Evolutionary conservation across 1,140 invertebrate species (phyloP).

Genomic region (Lucilia sericata): DNA sequence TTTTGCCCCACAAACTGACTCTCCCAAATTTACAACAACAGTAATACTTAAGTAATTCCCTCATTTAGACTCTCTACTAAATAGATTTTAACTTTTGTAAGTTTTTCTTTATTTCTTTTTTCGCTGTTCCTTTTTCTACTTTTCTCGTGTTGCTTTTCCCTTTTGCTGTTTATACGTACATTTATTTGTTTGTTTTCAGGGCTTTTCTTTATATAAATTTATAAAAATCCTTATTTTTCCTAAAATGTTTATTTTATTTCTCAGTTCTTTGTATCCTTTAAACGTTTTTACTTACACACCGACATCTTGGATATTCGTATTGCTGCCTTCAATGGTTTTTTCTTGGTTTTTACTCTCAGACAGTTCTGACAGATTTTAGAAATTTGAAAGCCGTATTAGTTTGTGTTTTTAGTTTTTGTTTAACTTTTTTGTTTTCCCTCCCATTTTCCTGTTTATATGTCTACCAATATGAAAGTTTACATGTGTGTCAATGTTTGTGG

Average conservation of each 20-base stretch:
- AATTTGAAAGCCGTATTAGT: conserved; percentile 18
- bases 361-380: conserved; percentile 27
- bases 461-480: neutral
- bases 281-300: neutral
- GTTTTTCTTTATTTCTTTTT: neutral
- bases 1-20: too few relatives aligned
- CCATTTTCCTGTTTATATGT: neutral
- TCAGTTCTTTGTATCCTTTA: neutral
- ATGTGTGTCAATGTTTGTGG: neutral
- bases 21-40: too few relatives aligned
- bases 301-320: neutral
- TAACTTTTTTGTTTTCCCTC: neutral
- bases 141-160: neutral
- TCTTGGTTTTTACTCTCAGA: conserved; percentile 1
- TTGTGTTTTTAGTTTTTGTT: neutral
- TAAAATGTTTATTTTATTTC: neutral
- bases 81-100: neutral
- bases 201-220: neutral
- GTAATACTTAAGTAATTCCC: too few relatives aligned
- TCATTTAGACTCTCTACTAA: too few relatives aligned
- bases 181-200: neutral
- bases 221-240: neutral
- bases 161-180: neutral
- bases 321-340: neutral
- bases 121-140: neutral